phyloP scores from a whole-genome alignment of 2,797 vertebrate species.

The Xiphorhynchus erythropygius region DNA sequence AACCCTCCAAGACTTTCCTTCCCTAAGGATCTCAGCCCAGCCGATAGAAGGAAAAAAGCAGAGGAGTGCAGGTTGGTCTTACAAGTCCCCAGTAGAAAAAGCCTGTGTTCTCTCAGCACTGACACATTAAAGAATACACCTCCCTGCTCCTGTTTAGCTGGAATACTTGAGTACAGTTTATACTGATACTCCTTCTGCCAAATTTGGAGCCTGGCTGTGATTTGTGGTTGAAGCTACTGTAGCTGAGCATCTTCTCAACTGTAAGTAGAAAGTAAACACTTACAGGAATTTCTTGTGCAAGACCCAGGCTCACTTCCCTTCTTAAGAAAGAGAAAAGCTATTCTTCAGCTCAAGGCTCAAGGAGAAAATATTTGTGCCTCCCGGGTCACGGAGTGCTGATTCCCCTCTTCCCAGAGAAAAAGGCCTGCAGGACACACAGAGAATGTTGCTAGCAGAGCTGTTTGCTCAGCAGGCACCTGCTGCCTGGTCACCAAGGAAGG shows the following conservation, averaged over 20 bases:
- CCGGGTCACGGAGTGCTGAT: not conserved
- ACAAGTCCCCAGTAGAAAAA: not conserved
- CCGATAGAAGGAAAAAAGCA: not conserved
- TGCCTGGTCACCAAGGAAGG: not conserved
- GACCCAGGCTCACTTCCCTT: constrained; percentile 60
- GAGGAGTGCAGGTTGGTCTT: not conserved
- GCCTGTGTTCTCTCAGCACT: not conserved
- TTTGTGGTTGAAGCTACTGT: constrained; percentile 52
- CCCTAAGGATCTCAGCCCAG: not conserved
- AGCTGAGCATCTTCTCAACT: constrained; percentile 25
- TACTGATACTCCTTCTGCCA: not conserved
- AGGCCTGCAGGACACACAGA: not conserved
- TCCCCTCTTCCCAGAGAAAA: not conserved
- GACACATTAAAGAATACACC: not conserved
- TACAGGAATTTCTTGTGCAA: constrained; percentile 62
- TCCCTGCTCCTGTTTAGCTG: not conserved
- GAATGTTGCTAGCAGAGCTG: not conserved
- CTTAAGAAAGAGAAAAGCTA: not conserved
- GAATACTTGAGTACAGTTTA: not conserved
- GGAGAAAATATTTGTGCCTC: constrained; percentile 14
- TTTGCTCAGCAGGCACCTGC: constrained; percentile 45
- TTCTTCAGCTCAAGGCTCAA: not conserved
- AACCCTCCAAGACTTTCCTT: not conserved
- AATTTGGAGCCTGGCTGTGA: constrained; percentile 16
- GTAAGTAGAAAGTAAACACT: constrained; percentile 55